Conservation (phyloP, 2,888 invertebrate genomes). For the Luperina nickerlii region DNA sequence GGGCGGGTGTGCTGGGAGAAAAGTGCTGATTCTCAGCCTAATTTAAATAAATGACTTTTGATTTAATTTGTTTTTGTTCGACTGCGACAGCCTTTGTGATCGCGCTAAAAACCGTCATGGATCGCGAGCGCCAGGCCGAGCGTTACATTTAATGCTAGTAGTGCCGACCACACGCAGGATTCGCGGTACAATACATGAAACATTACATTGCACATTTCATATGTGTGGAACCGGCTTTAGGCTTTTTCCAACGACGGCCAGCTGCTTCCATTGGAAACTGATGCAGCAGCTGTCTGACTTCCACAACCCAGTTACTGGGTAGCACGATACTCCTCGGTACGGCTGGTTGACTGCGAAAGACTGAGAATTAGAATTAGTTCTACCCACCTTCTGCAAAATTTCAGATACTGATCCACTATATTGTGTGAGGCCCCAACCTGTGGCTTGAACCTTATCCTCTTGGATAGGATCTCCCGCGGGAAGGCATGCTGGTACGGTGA, state of each 20-base stretch:
- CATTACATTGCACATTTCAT: neutral
- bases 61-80: too few species aligned
- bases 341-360: neutral
- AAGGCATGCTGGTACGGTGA: constrained; percentile 77
- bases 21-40: too few species aligned
- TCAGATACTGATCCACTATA: constrained; percentile 68
- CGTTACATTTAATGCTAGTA: neutral
- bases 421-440: constrained; percentile 77
- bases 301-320: neutral
- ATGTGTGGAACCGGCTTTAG: neutral
- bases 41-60: too few species aligned
- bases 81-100: neutral
- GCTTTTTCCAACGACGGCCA: neutral
- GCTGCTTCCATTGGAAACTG: neutral
- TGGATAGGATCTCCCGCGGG: constrained; percentile 57
- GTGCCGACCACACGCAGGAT: neutral
- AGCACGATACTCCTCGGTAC: neutral
- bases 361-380: too few species aligned
- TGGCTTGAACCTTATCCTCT: constrained; percentile 69
- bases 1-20: too few species aligned
- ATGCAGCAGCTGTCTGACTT: neutral
- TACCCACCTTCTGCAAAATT: constrained; percentile 75
- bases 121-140: neutral
- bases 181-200: neutral
- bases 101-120: neutral